These are phyloP conservation scores for Drosophila anomalata DNA, from an alignment of 2,888 invertebrate species.

Conservation along the genomic window DNA sequence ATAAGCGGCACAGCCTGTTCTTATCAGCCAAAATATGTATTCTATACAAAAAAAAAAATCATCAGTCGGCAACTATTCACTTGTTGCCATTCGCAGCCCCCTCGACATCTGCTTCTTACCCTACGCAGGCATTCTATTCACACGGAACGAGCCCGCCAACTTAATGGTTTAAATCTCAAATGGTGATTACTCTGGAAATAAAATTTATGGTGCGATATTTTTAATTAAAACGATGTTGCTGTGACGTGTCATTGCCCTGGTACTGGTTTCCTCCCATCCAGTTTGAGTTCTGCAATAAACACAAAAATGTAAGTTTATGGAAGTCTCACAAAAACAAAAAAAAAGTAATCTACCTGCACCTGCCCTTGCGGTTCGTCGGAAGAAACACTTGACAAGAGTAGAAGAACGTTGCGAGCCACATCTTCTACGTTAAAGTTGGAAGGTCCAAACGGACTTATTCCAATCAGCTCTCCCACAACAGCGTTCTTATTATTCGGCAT, in stretches of 20 bases:
- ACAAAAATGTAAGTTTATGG: background rate
- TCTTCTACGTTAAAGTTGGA: slow-evolving; percentile 8
- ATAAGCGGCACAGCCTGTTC: slow-evolving; percentile 65
- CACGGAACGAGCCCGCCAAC: slow-evolving; percentile 11
- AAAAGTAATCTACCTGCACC: background rate
- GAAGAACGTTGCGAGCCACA: slow-evolving; percentile 49
- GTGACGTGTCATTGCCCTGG: background rate
- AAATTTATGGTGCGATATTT: background rate
- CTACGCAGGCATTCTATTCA: slow-evolving; percentile 9
- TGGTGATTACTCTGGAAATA: background rate
- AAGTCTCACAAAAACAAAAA: too few relatives aligned
- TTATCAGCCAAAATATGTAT: slow-evolving; percentile 60
- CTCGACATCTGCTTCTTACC: slow-evolving; percentile 34
- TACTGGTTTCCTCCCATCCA: background rate
- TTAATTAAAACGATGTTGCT: slow-evolving; percentile 5
- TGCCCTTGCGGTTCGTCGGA: background rate
- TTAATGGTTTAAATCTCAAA: background rate
- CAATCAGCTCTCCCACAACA: slow-evolving; percentile 37
- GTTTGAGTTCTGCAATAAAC: slow-evolving; percentile 2
- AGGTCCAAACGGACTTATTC: slow-evolving; percentile 12
- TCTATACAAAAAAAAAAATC: slow-evolving; percentile 37
- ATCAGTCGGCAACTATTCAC: slow-evolving; percentile 35
- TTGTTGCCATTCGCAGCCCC: slow-evolving; percentile 28
- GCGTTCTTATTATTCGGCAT: background rate
- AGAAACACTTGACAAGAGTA: slow-evolving; percentile 60